phyloP scores from a whole-genome alignment of 2,888 invertebrate genomes.

The Chaetoderma sp. region DNA sequence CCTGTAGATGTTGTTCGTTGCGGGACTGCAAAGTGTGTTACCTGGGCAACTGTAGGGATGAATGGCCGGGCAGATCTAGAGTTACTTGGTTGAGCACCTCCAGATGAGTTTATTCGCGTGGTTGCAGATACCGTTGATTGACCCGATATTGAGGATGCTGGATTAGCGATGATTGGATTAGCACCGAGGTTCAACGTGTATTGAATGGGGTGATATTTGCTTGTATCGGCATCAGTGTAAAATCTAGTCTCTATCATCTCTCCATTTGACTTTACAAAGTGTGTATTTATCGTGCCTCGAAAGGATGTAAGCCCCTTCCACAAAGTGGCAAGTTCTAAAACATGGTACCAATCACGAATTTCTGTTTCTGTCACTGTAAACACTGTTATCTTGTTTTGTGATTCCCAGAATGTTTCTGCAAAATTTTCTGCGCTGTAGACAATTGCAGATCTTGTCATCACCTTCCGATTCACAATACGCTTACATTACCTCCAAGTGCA shows the following conservation, averaged over 20 bases:
- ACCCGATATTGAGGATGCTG: neutral
- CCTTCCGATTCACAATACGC: slow-evolving; percentile 11
- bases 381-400: too few species aligned
- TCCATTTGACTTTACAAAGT: neutral
- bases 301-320: neutral
- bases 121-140: too few species aligned
- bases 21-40: too few species aligned
- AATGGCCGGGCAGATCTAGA: too few species aligned
- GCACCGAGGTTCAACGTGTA: too few species aligned
- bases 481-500: slow-evolving; percentile 14
- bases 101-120: too few species aligned
- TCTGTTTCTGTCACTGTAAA: neutral
- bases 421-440: slow-evolving; percentile 10
- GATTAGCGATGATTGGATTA: neutral
- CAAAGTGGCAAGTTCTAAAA: neutral
- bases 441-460: slow-evolving; percentile 3
- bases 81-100: too few species aligned
- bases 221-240: neutral
- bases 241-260: neutral
- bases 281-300: slow-evolving; percentile 9
- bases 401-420: slow-evolving; percentile 8
- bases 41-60: too few species aligned
- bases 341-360: neutral
- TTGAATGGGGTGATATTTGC: neutral
- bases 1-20: too few species aligned